Evolutionary conservation across 2,113 vertebrate genomes (phyloP), one percentile per base, ranked within the genome.

Genomic region (Oryctolagus cuniculus): DNA sequence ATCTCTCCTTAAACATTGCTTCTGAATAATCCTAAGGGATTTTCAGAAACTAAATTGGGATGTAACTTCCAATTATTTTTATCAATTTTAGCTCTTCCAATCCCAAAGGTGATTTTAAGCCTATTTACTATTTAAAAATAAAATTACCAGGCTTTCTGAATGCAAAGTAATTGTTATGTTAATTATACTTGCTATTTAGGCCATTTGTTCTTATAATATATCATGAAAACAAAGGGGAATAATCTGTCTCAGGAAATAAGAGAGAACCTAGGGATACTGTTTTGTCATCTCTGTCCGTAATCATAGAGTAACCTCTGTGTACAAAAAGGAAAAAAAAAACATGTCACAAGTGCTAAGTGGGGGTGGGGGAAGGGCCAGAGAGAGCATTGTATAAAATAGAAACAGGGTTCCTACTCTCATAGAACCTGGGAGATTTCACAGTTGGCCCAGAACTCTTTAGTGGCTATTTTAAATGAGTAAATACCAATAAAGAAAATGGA

Each of bases 101-200:
- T 96, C 92, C 95, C 92, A 96, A 53, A 90, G 95, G 89, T 96
- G 84, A 90, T 95, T 96, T 97, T 92, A 97, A 86, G 66, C 24
- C 80, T 95, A 64, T 95, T 96, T 95, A 82, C 73, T 92, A 61
- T 79, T 89, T 77, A 92, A 95, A 95, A 95, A 96, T 90, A 83
- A 95, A 97, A 96, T 96, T 61, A 85, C 84, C 79, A 22, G n/a
- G 22, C 73, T 90, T 96, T 96, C 53, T 96, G 55, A 86, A 73
- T 95, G 44, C 73, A 95, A 70, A 96, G 81, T 92, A 94, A 97
- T 97, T 90, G 90, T 95, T 96, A 21, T 17, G 34, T 88, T 97
- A 95, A 96, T 97, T 96, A 97, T 79, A 74, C 74, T 86, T 89
- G 34, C 80, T 58, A 86, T 96, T 97, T 93, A 49, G 73, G 22